Percentiles rank a stretch among this genome's conserved stretches.
Conservation (phyloP, 2,888 invertebrate species). For the Cryptocephalus moraei region DNA sequence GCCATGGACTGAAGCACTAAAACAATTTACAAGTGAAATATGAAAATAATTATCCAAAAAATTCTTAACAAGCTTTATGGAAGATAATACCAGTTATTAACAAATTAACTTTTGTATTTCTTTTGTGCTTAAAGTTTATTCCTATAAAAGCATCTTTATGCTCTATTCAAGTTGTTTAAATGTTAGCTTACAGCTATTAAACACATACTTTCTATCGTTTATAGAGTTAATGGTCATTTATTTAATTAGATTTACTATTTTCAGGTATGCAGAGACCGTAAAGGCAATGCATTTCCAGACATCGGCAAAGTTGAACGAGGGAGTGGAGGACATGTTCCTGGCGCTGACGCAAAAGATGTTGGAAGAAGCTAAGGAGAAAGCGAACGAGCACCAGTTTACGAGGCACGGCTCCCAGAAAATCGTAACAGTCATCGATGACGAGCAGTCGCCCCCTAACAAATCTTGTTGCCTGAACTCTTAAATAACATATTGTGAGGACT, state of each 20-base stretch:
- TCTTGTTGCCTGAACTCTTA: constrained; percentile 22
- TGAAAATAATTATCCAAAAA: no score
- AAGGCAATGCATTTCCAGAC: constrained; percentile 89
- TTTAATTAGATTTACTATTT: constrained; percentile 21
- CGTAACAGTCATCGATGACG: constrained; percentile 34
- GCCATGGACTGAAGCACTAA: no score
- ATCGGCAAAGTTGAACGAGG: constrained; percentile 86
- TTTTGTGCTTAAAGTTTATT: no score
- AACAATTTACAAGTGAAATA: no score
- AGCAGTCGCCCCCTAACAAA: constrained; percentile 20
- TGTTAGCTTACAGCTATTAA: no score
- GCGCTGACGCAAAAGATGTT: constrained; percentile 74
- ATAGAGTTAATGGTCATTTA: no score
- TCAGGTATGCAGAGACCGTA: constrained; percentile 79
- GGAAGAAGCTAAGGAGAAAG: constrained; percentile 29
- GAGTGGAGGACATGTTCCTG: constrained; percentile 84
- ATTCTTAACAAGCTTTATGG: no score
- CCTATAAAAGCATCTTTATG: no score
- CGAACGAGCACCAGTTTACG: constrained; percentile 24
- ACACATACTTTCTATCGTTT: no score
- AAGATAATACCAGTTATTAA: no score
- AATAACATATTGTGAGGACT: neutral
- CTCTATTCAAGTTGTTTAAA: no score
- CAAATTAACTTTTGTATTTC: no score
- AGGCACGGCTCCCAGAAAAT: constrained; percentile 33